Base-by-base conservation (phyloP, 1,140 invertebrate species). In the Stenopsyche tienmushanensis region DNA sequence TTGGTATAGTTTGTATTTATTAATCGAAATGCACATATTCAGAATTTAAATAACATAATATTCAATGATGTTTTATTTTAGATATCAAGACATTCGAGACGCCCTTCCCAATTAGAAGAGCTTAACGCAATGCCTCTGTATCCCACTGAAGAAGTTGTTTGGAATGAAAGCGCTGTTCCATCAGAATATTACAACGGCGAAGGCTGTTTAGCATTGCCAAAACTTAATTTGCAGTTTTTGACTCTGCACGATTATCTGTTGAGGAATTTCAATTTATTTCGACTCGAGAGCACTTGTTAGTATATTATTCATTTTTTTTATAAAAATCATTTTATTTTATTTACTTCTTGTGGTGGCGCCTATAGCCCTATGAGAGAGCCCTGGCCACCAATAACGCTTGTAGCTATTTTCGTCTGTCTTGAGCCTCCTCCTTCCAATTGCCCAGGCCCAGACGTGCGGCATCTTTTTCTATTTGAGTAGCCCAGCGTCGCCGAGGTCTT, bases 91-190 rank as follows among this genome's bases (percentile, higher is more conserved):
- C 94, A 98, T 76, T 95, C 98, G 76, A 83, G 90, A 59, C 85
- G 94, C 50, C 85, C 88, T 15, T 98, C 96, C 0, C 97, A 99
- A 73, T 77, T 99, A 34, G 93, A 99, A 76, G 90, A 92, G 49
- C 79, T 99, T 1, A 99, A 99, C 75, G 90, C 95, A 71, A 97
- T 99, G 93, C 96, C 98, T 0, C 81, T 99, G 0, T 99, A 99
- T 79, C 98, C 97, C 0, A 99, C 96, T 0, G 97, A 99, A 76
- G 88, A 94, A 52, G 90, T 99, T 8, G 97, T 99, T 71, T 99
- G 98, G 98, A 95, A 99, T 80, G 96, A 99, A 76, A 99, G 98
- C 75, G 88, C 99, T 26, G 97, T 99, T 0, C 98, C 98, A 0
- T 94, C 93, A 0, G 96, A 99, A 72, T 98, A 97, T 78, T 98